Conservation (phyloP, 2,797 vertebrate genomes). For the Poecilia wingei region DNA sequence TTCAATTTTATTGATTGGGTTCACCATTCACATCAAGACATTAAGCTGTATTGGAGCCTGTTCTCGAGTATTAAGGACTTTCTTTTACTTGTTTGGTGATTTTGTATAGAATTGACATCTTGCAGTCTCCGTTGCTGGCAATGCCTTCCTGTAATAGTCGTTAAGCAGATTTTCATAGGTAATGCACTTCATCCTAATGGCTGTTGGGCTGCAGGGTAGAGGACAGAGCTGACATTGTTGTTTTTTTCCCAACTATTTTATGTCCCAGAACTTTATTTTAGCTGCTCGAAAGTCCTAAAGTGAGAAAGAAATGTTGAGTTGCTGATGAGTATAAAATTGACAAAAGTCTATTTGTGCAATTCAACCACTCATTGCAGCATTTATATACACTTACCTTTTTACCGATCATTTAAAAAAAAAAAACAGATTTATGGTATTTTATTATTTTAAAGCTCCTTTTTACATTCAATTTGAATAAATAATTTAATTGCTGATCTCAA, state of each 20-base stretch:
- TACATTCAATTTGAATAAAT: not conserved
- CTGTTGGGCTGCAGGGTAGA: not conserved
- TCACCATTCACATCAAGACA: slow-evolving; percentile 36
- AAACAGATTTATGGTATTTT: not conserved
- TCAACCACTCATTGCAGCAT: not conserved
- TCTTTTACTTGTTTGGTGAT: slow-evolving; percentile 38
- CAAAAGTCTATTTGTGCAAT: not conserved
- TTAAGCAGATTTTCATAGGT: slow-evolving; percentile 22
- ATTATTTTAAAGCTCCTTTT: not conserved
- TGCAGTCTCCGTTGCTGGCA: slow-evolving; percentile 19
- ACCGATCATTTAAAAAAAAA: not conserved
- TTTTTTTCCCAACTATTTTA: not conserved
- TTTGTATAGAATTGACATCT: slow-evolving; percentile 45
- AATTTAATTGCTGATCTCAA: not conserved
- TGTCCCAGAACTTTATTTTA: not conserved
- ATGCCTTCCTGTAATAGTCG: slow-evolving; percentile 22
- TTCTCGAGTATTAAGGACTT: slow-evolving; percentile 61
- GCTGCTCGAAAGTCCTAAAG: not conserved
- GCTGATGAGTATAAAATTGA: not conserved
- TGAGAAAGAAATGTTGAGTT: not conserved
- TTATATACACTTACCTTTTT: not conserved
- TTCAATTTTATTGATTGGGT: slow-evolving; percentile 32
- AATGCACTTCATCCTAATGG: slow-evolving; percentile 35
- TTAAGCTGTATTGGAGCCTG: slow-evolving; percentile 65
- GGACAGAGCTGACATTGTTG: not conserved